These are phyloP conservation scores for Sylvicola fuscatus DNA, from an alignment of 2,888 invertebrate species.

Conservation along the genomic window DNA sequence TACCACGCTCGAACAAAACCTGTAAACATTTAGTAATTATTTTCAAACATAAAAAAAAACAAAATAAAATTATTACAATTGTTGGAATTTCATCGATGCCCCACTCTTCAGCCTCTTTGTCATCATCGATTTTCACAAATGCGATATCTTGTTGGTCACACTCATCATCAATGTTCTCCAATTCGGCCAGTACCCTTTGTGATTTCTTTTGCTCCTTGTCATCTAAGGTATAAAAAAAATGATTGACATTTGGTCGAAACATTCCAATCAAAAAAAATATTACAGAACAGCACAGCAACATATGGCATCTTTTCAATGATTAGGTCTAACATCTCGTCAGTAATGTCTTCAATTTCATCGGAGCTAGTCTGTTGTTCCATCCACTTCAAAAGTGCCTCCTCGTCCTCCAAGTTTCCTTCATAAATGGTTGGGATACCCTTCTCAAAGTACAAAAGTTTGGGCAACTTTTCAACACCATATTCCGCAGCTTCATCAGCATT, in stretches of 20 bases:
- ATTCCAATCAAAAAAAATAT: conserved; percentile 24
- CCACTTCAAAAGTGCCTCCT: conserved; percentile 75
- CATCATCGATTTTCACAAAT: conserved; percentile 79
- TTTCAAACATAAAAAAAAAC: conserved; percentile 25
- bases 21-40: conserved; percentile 25
- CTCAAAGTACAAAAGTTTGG: conserved; percentile 65
- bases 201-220: conserved; percentile 83
- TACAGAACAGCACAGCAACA: conserved; percentile 82
- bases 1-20: conserved; percentile 42
- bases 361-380: conserved; percentile 63
- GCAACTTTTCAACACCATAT: conserved; percentile 77
- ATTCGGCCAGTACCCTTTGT: conserved; percentile 58
- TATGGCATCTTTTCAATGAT: conserved; percentile 73
- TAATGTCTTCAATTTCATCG: conserved; percentile 86
- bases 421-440: conserved; percentile 54
- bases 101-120: conserved; percentile 73
- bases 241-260: conserved; percentile 1
- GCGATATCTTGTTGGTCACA: conserved; percentile 82
- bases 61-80: conserved; percentile 30
- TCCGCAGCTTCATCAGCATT: conserved; percentile 77
- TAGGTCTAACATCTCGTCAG: conserved; percentile 82
- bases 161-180: conserved; percentile 87
- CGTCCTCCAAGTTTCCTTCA: conserved; percentile 72
- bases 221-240: conserved; percentile 34
- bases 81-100: conserved; percentile 69